Conservation (phyloP, 1,140 invertebrate species). For the Neodiprion virginianus region DNA sequence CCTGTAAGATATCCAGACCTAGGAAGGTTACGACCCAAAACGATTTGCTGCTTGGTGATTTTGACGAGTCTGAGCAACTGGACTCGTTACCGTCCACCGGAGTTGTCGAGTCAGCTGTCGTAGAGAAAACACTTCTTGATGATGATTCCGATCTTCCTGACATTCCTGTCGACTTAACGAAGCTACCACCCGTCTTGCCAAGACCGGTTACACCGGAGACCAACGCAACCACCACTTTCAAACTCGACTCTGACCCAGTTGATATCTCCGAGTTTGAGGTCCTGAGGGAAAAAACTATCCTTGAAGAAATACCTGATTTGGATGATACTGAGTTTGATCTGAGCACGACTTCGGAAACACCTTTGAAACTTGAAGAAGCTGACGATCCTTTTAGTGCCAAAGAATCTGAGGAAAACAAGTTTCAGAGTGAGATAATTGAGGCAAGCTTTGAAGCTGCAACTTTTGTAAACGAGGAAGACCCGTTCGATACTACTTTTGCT, state of each 20-base stretch:
- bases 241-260: constrained; percentile 32
- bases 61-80: constrained; percentile 59
- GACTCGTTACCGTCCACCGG: constrained; percentile 30
- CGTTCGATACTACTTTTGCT: constrained; percentile 86
- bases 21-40: constrained; percentile 66
- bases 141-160: constrained; percentile 70
- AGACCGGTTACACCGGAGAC: constrained; percentile 37
- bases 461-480: constrained; percentile 69
- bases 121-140: constrained; percentile 74
- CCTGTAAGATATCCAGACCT: constrained; percentile 64
- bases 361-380: constrained; percentile 42
- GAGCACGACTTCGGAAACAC: constrained; percentile 34
- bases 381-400: constrained; percentile 55
- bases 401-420: constrained; percentile 39
- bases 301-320: constrained; percentile 56
- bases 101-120: constrained; percentile 37
- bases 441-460: constrained; percentile 55
- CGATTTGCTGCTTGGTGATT: constrained; percentile 74
- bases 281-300: constrained; percentile 53
- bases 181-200: constrained; percentile 61
- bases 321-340: constrained; percentile 60
- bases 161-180: constrained; percentile 66
- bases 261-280: constrained; percentile 56
- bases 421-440: constrained; percentile 51
- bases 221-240: constrained; percentile 30